Evolutionary conservation across 2,888 invertebrate genomes (phyloP).

Genomic region (Antheraea yamamai): DNA sequence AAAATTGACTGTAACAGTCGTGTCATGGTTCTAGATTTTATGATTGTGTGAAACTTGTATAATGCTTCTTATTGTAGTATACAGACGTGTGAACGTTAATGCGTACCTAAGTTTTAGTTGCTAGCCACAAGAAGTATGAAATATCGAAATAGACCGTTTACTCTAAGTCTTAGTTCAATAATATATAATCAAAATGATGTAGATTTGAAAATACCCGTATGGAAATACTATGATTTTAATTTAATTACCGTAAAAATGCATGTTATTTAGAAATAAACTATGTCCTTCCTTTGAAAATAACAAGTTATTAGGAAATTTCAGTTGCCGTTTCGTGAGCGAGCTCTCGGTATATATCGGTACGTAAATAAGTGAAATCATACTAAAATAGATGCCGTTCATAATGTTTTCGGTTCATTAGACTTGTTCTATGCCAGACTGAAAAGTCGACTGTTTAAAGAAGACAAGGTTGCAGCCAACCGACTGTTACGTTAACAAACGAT

Average conservation of each 20-base stretch:
- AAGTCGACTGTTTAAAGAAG: slow-evolving; percentile 58
- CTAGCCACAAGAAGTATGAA: slow-evolving; percentile 40
- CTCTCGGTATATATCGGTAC: slow-evolving; percentile 40
- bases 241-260: slow-evolving; percentile 25
- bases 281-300: slow-evolving; percentile 13
- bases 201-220: background rate
- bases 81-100: slow-evolving; percentile 43
- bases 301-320: slow-evolving; percentile 50
- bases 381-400: slow-evolving; percentile 55
- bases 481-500: slow-evolving; percentile 62
- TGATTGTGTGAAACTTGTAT: slow-evolving; percentile 47
- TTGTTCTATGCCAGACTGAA: slow-evolving; percentile 63
- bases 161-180: background rate
- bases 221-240: background rate
- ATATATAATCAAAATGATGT: too few species aligned
- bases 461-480: slow-evolving; percentile 67
- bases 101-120: slow-evolving; percentile 35
- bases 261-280: slow-evolving; percentile 24
- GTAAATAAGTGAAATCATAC: slow-evolving; percentile 69
- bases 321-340: slow-evolving; percentile 60
- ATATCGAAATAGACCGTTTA: slow-evolving; percentile 26
- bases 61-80: slow-evolving; percentile 11
- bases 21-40: slow-evolving; percentile 40
- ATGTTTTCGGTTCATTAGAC: slow-evolving; percentile 65
- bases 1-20: slow-evolving; percentile 26